Base-by-base conservation (phyloP, 2,797 vertebrate genomes). In the Acanthurus tractus region DNA sequence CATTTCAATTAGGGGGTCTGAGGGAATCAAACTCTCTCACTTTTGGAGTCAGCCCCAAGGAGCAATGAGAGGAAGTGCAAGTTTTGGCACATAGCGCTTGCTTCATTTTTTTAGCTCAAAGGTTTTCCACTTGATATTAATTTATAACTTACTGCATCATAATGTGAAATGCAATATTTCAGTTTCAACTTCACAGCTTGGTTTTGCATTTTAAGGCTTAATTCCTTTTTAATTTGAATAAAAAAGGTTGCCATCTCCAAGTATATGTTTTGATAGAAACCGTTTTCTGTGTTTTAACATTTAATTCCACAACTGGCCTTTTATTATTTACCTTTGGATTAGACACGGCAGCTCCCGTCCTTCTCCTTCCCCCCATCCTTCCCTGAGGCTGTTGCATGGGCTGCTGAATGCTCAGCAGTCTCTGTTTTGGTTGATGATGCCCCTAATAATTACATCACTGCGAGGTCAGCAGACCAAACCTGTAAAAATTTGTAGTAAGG, bases 271-370 rank as follows among this genome's bases (percentile, higher is more conserved):
- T 36, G 10, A 66, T 38, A 14, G 34, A 17, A 10, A 34, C 18
- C 25, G 7, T 22, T 7, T 34, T 48, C 6, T 29, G 13, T 58
- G 54, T 70, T 62, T 52, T 63, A 17, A 66, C 13, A 12, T 9
- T 22, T 17, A 50, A 62, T 48, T 20, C 59, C 71, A 66, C 58
- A 52, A 64, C 45, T 69, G 53, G 62, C 17, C 17, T 15, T 10
- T 54, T 17, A 29, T 55, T 57, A 46, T 72, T 83, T 78, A 58
- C 63, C 58, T 73, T 61, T 61, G 49, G 36, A 68, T 76, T 63
- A 76, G 40, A 38, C 15, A 15, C 3, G 1, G 25, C 34, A 63
- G 55, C 68, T 63, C n/a, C 38, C 46, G 62, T 36, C n/a, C 58
- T 45, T 59, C 29, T 68, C 57, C 36, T 48, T 53, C 44, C 50